These are phyloP conservation scores for Nothoprocta pentlandii DNA, from an alignment of 2,113 vertebrate species.

Conservation along the genomic window DNA sequence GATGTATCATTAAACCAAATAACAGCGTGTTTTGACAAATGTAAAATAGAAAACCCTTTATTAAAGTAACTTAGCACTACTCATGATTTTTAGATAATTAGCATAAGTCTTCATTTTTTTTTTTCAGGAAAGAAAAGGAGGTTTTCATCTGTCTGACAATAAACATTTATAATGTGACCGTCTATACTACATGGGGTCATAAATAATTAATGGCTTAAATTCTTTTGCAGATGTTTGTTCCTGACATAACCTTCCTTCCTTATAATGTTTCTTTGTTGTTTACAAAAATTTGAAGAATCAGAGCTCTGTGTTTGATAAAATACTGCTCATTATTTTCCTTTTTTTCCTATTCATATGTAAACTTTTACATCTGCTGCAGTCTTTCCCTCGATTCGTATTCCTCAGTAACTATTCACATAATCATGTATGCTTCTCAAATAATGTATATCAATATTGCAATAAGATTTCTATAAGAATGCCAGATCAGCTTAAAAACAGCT, in stretches of 20 bases:
- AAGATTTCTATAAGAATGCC: conserved; percentile 28
- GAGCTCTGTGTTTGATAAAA: neutral
- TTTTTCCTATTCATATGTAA: neutral
- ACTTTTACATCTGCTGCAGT: neutral
- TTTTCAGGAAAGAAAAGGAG: neutral
- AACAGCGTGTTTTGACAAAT: neutral
- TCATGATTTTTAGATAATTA: no score
- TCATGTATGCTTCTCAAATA: neutral
- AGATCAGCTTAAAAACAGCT: conserved; percentile 18
- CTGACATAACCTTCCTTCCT: neutral
- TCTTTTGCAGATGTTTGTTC: neutral
- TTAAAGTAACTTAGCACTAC: neutral
- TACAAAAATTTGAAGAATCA: neutral
- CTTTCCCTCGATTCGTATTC: neutral
- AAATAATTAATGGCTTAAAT: neutral
- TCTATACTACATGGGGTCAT: neutral
- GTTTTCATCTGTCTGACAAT: neutral
- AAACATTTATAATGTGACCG: neutral
- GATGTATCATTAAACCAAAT: neutral
- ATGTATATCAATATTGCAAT: conserved; percentile 32
- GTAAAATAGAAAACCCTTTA: neutral
- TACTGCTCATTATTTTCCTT: neutral
- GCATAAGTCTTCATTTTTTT: neutral
- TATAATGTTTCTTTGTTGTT: neutral
- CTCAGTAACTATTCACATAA: neutral